Base-by-base conservation (phyloP, 1,140 invertebrate species). In the Lepidostoma basale region DNA sequence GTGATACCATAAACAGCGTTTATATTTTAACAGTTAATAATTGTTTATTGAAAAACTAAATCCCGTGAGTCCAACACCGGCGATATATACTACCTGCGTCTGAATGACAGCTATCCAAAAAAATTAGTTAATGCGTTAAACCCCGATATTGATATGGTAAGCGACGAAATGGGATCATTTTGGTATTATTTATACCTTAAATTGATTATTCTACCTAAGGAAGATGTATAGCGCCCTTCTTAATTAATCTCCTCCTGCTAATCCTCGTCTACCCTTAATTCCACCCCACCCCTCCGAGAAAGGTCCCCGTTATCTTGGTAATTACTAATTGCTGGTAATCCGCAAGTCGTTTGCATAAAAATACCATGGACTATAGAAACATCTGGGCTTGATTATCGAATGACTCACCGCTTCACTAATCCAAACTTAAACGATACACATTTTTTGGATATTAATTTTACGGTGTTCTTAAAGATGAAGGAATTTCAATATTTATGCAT, bases 321-420 rank as follows among this genome's bases (percentile, higher is more conserved):
- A 59, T 59, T 39, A 59, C 54, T 59, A 59, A 59, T 59, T 58
- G 30, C 54, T 39, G 54, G 28, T 59, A 39, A 59, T 59, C 54
- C 54, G 28, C 28, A 20, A 40, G 54, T 59, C 54, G 54, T 59
- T 59, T 59, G 54, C 54, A 59, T 59, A 59, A 40, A 40, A 59
- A 59, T 30, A 54, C 23, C n/a, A 12, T n/a, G 12, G 25, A 54
- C 23, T 10, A 12, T n/a, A 4, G 25, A 12, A 54, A 18, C 49
- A 54, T 54, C 49, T 54, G 49, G 23, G 28, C 14, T 26, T 12
- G 44, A 22, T 20, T 3, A 47, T 23, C 20, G 23, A 20, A 47
- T 47, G 44, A 47, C 44, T 47, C 23, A 47, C 44, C 44, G 20
- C 20, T 3, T 20, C n/a, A n/a, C n/a, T n/a, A n/a, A n/a, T n/a